Base-by-base conservation (phyloP, 2,888 invertebrate genomes). In the Apamea epomidion region DNA sequence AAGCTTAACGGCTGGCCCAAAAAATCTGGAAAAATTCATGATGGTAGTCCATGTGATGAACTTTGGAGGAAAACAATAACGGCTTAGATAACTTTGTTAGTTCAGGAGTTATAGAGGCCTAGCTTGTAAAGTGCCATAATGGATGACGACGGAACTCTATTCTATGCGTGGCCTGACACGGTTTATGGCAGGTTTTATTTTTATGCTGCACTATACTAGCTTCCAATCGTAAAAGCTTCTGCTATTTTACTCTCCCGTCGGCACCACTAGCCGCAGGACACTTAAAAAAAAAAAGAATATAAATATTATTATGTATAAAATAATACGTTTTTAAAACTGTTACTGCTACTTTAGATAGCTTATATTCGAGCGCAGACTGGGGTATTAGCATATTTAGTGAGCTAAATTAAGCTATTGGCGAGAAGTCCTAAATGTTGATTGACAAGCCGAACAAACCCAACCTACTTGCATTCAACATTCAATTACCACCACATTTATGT, bases 171-270 rank as follows among this genome's bases (percentile, higher is more conserved):
- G 37, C 37, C 37, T 37, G n/a, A n/a, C n/a, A n/a, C n/a, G n/a
- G n/a, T n/a, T n/a, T n/a, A n/a, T n/a, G n/a, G n/a, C n/a, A n/a
- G n/a, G n/a, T n/a, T n/a, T n/a, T 75, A 69, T 65, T 76, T 67
- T 68, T 68, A 69, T 75, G 21, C 12, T 65, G 51, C 72, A 65
- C 70, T 80, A 67, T 45, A 71, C 54, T 29, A 25, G 60, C 62
- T 58, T 77, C 65, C 37, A n/a, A 76, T 71, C 60, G 60, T 83
- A 76, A 84, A 76, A 77, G 32, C 51, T 68, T 67, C 48, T 72
- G 67, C 48, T 45, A 84, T 72, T 74, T 76, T 68, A 64, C 48
- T 62, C 54, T 45, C 60, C 78, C 78, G 84, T 51, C 54, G 71
- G 80, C 67, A 60, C 45, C 73, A 71, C 80, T 76, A 48, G n/a